A percentile compares a stretch with the other conserved stretches of the same genome.
phyloP scores from a whole-genome alignment of 2,113 vertebrate species.

The Eira barbara region DNA sequence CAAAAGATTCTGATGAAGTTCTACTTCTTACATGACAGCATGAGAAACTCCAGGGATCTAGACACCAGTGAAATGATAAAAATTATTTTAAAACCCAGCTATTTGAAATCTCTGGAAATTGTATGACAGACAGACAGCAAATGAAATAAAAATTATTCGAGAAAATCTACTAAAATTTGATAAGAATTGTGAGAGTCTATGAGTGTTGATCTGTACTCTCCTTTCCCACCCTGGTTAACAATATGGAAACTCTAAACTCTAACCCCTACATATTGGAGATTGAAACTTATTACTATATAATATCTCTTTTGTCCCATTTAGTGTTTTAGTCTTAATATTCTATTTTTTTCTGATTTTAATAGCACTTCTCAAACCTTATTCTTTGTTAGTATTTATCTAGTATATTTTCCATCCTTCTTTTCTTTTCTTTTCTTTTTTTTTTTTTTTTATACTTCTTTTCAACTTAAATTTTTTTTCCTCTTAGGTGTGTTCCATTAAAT shows the following conservation, averaged over 20 bases:
- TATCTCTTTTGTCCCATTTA: neutral
- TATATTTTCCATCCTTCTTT: neutral
- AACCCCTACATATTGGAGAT: neutral
- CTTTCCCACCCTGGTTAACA: neutral
- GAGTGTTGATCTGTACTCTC: neutral
- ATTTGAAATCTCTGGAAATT: neutral
- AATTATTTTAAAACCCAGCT: neutral
- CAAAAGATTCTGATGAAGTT: neutral
- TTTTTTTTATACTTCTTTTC: neutral
- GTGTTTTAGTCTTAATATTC: neutral
- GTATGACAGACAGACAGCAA: neutral
- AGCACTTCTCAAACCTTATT: neutral
- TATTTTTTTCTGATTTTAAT: neutral
- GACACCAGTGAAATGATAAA: neutral
- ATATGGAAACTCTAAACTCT: neutral
- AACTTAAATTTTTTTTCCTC: neutral
- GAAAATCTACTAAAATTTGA: neutral
- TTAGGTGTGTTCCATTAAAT: neutral
- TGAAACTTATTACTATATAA: neutral
- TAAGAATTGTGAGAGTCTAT: neutral
- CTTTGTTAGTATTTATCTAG: neutral
- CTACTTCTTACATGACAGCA: neutral
- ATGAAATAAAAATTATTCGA: neutral
- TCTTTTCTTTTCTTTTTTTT: neutral
- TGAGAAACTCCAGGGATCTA: neutral